A percentile compares a stretch with the other conserved stretches of the same genome.
These are phyloP conservation scores for Drosophila gaucha DNA, from an alignment of 2,888 invertebrate genomes.

Conservation along the genomic window DNA sequence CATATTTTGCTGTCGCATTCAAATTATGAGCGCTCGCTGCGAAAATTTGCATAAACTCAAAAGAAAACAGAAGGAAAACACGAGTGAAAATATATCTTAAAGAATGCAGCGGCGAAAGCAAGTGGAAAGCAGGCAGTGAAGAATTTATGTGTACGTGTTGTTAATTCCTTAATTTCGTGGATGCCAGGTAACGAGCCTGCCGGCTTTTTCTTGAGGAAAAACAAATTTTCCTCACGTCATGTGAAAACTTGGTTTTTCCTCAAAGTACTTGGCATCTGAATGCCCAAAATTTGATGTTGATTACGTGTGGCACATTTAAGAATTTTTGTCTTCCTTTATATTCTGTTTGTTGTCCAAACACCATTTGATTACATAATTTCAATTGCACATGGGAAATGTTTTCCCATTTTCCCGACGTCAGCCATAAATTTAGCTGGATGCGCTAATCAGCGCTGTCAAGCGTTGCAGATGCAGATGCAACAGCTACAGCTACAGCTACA, in stretches of 20 bases:
- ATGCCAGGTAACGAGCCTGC: too few relatives aligned
- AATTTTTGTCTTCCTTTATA: slow-evolving; percentile 26
- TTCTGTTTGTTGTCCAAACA: slow-evolving; percentile 37
- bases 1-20: slow-evolving; percentile 74
- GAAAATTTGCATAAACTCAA: slow-evolving; percentile 70
- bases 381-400: slow-evolving; percentile 29
- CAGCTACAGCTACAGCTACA: slow-evolving; percentile 8
- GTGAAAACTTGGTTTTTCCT: slow-evolving; percentile 47
- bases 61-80: slow-evolving; percentile 21
- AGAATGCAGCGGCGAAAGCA: slow-evolving; percentile 49
- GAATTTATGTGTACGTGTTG: slow-evolving; percentile 65
- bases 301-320: slow-evolving; percentile 49
- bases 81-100: slow-evolving; percentile 20
- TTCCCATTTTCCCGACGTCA: slow-evolving; percentile 16
- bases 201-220: slow-evolving; percentile 34
- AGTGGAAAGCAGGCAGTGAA: slow-evolving; percentile 51
- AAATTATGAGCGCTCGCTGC: slow-evolving; percentile 68
- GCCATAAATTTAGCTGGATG: slow-evolving; percentile 60
- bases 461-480: slow-evolving; percentile 22
- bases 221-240: slow-evolving; percentile 63
- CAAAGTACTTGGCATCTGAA: slow-evolving; percentile 4
- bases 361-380: slow-evolving; percentile 69
- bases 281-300: slow-evolving; percentile 23
- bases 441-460: slow-evolving; percentile 69
- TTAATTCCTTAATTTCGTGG: slow-evolving; percentile 69